Base-by-base conservation (phyloP, 2,113 vertebrate species). In the Ceyx cyanopectus region DNA sequence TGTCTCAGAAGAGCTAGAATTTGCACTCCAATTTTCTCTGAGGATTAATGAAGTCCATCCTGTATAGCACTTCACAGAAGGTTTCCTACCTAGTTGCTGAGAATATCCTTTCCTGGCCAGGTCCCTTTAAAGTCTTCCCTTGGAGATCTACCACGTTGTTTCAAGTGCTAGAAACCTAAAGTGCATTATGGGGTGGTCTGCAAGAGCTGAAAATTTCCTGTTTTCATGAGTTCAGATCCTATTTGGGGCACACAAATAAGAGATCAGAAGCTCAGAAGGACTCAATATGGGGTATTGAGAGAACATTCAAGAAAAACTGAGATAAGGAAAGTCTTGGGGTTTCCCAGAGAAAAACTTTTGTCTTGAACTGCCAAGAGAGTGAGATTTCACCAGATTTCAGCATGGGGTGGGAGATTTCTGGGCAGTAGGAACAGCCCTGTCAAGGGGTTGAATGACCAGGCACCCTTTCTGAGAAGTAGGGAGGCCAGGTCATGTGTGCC, bases 401-500 rank as follows among this genome's bases (percentile, higher is more conserved):
- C 2, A 0, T 7, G 46, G 6, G 6, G 7, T 5, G 10, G 17
- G 22, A 6, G 5, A 7, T 9, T 57, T 89, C 77, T 88, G 84
- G 50, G 84, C 46, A 67, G 74, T 27, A 60, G 29, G 27, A 81
- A 56, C 19, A 46, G 34, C 43, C 30, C 40, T 67, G 58, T 14
- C 13, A 57, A 84, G 56, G 24, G 27, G 14, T 15, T 50, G 80
- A 40, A 22, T 24, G 61, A 69, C 24, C 80, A 90, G 21, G 40
- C 27, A 15, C 14, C 4, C 34, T n/a, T 68, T 22, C 48, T 58
- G 60, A 72, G 69, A 61, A 68, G 53, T 9, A 30, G 23, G 0
- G 1, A 67, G 48, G 29, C 30, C 34, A 41, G 45, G n/a, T 13
- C 0, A 0, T 1, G 2, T n/a, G 32, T 63, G 43, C 34, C 19